Conservation (phyloP, 2,113 vertebrate genomes). For the Anhinga rufa region DNA sequence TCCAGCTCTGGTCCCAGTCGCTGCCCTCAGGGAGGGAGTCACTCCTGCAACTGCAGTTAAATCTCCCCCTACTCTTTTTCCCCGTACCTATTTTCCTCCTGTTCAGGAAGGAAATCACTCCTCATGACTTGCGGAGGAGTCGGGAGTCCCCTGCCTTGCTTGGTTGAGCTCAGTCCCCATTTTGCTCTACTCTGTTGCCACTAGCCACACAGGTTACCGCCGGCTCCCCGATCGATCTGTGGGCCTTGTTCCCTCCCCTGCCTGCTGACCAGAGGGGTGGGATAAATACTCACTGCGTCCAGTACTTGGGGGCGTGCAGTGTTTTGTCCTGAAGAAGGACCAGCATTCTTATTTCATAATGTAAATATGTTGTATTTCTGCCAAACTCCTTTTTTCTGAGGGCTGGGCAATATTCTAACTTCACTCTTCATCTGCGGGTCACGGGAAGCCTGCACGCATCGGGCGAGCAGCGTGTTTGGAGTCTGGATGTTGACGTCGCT, state of each 20-base stretch:
- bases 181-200: not conserved
- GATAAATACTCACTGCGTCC: not conserved
- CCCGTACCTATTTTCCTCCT: not conserved
- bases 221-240: not conserved
- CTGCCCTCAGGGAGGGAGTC: not conserved
- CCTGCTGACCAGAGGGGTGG: not conserved
- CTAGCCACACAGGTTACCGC: not conserved
- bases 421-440: not conserved
- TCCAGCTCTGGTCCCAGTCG: not conserved
- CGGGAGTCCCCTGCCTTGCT: not conserved
- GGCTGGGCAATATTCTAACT: not conserved
- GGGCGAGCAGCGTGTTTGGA: rapidly evolving
- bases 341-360: not conserved
- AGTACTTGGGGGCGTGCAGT: not conserved
- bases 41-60: not conserved
- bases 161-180: not conserved
- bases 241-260: not conserved
- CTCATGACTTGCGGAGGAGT: not conserved
- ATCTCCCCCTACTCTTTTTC: not conserved
- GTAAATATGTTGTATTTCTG: not conserved
- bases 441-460: rapidly evolving
- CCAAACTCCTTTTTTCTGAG: not conserved
- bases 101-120: not conserved
- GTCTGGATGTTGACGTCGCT: not conserved
- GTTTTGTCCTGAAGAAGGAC: not conserved